A percentile compares a stretch with the other conserved stretches of the same genome.
Evolutionary conservation across 2,888 invertebrate species (phyloP).

Genomic region (Spialia ferax): DNA sequence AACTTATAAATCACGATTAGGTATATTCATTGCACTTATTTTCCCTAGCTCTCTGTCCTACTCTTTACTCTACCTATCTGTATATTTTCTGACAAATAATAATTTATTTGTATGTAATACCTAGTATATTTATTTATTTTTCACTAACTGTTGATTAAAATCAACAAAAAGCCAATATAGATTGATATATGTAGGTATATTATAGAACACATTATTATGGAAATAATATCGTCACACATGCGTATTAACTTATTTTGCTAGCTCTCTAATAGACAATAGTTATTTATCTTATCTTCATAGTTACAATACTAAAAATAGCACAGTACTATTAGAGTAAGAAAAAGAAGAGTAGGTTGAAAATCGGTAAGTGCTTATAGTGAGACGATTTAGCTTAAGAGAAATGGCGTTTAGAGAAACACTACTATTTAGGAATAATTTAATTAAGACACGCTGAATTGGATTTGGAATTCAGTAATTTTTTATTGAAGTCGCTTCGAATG

Average conservation of each 20-base stretch:
- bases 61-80: too few relatives aligned
- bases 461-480: conserved; percentile 15
- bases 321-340: conserved; percentile 29
- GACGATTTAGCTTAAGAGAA: conserved; percentile 26
- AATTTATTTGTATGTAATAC: too few relatives aligned
- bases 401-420: conserved; percentile 24
- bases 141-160: too few relatives aligned
- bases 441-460: conserved; percentile 13
- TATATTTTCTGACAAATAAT: too few relatives aligned
- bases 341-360: conserved; percentile 12
- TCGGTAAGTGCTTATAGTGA: conserved; percentile 33
- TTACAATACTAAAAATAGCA: not conserved
- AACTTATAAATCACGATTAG: too few relatives aligned
- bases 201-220: too few relatives aligned
- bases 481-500: conserved; percentile 36
- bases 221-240: not conserved
- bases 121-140: too few relatives aligned
- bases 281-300: too few relatives aligned
- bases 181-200: too few relatives aligned
- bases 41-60: too few relatives aligned
- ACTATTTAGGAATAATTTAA: conserved; percentile 23
- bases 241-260: not conserved
- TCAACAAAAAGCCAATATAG: too few relatives aligned
- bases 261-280: not conserved
- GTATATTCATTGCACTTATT: not conserved